A percentile compares a stretch with the other conserved stretches of the same genome.
Evolutionary conservation across 2,888 invertebrate genomes (phyloP).

Genomic region (Neoaliturus tenellus): DNA sequence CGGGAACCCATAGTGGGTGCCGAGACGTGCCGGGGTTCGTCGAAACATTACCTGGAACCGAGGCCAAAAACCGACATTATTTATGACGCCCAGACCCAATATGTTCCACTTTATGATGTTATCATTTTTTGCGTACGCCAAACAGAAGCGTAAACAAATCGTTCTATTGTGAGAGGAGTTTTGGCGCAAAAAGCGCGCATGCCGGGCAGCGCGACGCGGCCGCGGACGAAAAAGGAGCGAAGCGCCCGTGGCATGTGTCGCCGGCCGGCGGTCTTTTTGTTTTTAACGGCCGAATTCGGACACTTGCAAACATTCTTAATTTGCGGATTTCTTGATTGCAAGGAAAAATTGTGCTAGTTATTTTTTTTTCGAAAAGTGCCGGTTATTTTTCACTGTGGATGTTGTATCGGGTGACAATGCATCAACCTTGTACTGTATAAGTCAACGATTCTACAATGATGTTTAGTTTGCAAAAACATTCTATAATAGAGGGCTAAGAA

Average conservation of each 20-base stretch:
- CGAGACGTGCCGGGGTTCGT: neutral
- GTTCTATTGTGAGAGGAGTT: constrained; percentile 44
- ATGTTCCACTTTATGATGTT: constrained; percentile 43
- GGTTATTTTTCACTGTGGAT: too few relatives aligned
- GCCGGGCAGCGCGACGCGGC: neutral
- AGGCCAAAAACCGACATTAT: constrained; percentile 15
- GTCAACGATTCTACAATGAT: too few relatives aligned
- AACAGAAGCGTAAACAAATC: constrained; percentile 55
- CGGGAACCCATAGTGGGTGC: constrained; percentile 26
- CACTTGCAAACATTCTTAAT: neutral
- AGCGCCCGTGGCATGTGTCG: neutral
- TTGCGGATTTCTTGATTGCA: neutral
- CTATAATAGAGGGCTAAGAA: too few relatives aligned
- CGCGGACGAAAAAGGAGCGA: neutral
- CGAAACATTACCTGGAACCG: constrained; percentile 25
- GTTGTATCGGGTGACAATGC: too few relatives aligned
- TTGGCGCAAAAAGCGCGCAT: neutral
- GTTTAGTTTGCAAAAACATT: too few relatives aligned
- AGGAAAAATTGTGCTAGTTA: neutral
- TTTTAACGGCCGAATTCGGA: neutral
- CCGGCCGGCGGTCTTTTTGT: neutral
- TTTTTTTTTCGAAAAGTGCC: too few relatives aligned
- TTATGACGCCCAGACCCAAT: constrained; percentile 19
- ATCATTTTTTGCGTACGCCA: constrained; percentile 23
- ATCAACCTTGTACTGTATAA: too few relatives aligned